Evolutionary conservation across 2,113 vertebrate genomes (phyloP), one percentile per base, ranked within the genome.

Genomic region (Pelmatolapia mariae): DNA sequence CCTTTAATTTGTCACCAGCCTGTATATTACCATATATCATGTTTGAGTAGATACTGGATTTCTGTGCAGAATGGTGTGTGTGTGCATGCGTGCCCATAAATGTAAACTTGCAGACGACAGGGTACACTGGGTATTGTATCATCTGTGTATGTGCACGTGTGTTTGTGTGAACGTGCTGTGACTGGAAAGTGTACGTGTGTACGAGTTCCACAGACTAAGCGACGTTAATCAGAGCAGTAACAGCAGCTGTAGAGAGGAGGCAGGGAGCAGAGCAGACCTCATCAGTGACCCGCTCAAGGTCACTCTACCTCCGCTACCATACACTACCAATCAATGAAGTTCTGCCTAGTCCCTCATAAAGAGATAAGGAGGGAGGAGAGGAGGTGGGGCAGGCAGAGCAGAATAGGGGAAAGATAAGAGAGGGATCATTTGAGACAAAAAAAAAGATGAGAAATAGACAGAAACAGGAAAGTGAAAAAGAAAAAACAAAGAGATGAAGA

Each of bases 271-370:
- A 89, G 89, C 59, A 29, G 89, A 93, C 80, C 91, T 93, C 90
- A 91, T 93, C 93, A 84, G 88, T 92, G 91, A 93, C 90, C 93
- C 84, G 7, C 92, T 95, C 94, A 96, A 96, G 94, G 95, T 96
- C 94, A 94, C 89, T 80, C 80, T 84, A 84, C 86, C 80, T 89
- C 90, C 90, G 85, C 89, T 92, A 90, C 87, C 87, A 91, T 89
- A 92, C 92, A 93, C 89, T 90, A 88, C 61, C 89, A 94, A 95
- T 95, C 94, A 96, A 94, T 96, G 93, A 92, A 80, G 90, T 92
- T 88, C 86, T 90, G 92, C 92, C 81, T 36, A 91, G 91, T 87
- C 68, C 83, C 92, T 92, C 91, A 80, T 53, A 76, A 89, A 86
- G 89, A 90, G 80, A 89, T 45, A 36, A 76, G 54, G 52, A 26